Evolutionary conservation across 2,797 vertebrate species (phyloP), one percentile per base, ranked within the genome.

Genomic region (Helicolenus hilgendorfi): DNA sequence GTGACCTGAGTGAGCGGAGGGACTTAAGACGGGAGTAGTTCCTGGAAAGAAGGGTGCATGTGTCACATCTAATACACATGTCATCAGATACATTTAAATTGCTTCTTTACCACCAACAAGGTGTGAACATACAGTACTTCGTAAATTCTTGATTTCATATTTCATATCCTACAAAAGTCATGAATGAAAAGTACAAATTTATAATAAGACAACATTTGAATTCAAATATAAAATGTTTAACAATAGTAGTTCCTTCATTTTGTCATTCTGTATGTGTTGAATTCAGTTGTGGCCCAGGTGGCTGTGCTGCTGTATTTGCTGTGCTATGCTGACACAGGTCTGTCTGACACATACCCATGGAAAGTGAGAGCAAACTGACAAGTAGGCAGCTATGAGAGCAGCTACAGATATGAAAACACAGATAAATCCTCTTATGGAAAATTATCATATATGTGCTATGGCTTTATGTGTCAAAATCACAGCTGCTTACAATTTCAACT

Each of bases 281-380:
- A 74, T 75, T 49, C 22, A 62, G 53, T 14, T 65, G 22, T 49
- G 15, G 29, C 36, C 26, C 20, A 3, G 59, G 36, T 59, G 69
- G 33, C 31, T 41, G 49, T n/a, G 79, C 73, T 53, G 55, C 72
- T 41, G 38, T 22, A 14, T 60, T 41, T 38, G 55, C 35, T 72
- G 69, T 56, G 55, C 41, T 55, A 10, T 69, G 63, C 84, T 79
- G 79, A 91, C 62, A 82, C 59, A 72, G 58, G 81, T 45, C 56
- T 36, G 62, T 82, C 83, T 89, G 76, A 91, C 92, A 94, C 90
- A 83, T 91, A 87, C 58, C 56, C 87, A 86, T 59, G 79, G 92
- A 93, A 94, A 92, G 77, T 91, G 80, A 93, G 84, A 92, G 86
- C 81, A 90, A 94, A 85, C 91, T 90, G 87, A 83, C 76, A 91